Evolutionary conservation across 64 coral and sea anemone species (phyloP).

Genomic region (Montipora efflorescens): DNA sequence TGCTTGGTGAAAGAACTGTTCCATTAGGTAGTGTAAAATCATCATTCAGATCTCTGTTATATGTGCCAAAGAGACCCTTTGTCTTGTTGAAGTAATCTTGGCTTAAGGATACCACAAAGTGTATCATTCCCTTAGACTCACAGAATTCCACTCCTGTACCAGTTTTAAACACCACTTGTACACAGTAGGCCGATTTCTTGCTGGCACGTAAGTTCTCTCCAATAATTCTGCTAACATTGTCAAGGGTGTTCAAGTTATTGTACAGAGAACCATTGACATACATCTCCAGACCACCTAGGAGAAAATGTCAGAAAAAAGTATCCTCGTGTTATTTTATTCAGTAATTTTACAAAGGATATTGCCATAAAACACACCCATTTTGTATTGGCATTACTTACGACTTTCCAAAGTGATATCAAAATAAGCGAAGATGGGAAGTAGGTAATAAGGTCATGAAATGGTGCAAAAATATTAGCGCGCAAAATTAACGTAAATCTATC

Average conservation of each 20-base stretch:
- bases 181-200: not conserved
- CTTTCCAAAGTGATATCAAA: too few relatives aligned
- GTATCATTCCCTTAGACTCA: not conserved
- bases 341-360: too few relatives aligned
- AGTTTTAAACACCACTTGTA: slow-evolving; percentile 15
- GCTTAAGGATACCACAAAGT: slow-evolving; percentile 15
- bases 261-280: not conserved
- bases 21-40: slow-evolving; percentile 75
- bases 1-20: slow-evolving; percentile 12
- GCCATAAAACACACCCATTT: not conserved
- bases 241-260: not conserved
- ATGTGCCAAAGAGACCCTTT: slow-evolving; percentile 65
- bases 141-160: slow-evolving; percentile 54
- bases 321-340: too few relatives aligned
- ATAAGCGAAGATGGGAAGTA: too few relatives aligned
- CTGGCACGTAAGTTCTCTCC: slow-evolving; percentile 19
- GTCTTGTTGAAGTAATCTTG: slow-evolving; percentile 31
- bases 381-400: too few relatives aligned
- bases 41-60: slow-evolving; percentile 24
- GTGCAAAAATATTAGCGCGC: too few relatives aligned
- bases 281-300: slow-evolving; percentile 5
- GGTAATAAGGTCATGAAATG: too few relatives aligned
- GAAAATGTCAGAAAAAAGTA: not conserved
- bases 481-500: too few relatives aligned
- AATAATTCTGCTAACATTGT: not conserved